phyloP scores from a whole-genome alignment of 2,888 invertebrate species.

The Eurytoma californica region DNA sequence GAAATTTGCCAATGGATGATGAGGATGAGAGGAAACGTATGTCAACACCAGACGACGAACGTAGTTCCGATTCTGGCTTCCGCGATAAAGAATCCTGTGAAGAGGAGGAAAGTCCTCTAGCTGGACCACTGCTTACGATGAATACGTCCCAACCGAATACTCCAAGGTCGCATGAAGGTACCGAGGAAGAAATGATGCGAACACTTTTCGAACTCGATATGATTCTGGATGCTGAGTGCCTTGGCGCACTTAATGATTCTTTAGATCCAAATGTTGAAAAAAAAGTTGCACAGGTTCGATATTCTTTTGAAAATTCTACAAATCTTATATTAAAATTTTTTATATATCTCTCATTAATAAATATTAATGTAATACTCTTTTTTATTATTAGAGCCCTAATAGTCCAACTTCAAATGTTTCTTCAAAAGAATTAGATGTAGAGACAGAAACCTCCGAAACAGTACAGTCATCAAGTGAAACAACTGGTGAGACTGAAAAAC shows the following conservation, averaged over 20 bases:
- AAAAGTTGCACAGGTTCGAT: conserved; percentile 33
- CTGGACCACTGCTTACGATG: conserved; percentile 58
- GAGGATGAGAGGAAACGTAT: conserved; percentile 74
- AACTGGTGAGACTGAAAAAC: conserved; percentile 48
- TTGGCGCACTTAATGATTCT: conserved; percentile 63
- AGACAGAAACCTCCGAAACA: conserved; percentile 50
- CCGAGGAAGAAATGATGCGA: conserved; percentile 71
- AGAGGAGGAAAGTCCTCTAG: conserved; percentile 70
- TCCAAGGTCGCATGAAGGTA: conserved; percentile 58
- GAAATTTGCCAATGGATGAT: conserved; percentile 63
- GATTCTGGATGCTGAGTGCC: conserved; percentile 71
- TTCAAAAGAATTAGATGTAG: conserved; percentile 37
- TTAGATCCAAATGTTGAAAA: conserved; percentile 54
- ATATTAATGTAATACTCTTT: background rate
- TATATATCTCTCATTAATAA: background rate
- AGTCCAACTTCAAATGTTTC: background rate
- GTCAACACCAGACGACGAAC: conserved; percentile 76
- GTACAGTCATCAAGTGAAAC: conserved; percentile 49
- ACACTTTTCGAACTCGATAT: conserved; percentile 70
- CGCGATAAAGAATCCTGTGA: conserved; percentile 75
- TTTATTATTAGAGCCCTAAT: conserved; percentile 10
- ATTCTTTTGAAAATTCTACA: background rate
- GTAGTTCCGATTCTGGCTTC: conserved; percentile 76
- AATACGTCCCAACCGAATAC: conserved; percentile 52
- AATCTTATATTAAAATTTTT: background rate